A percentile compares a stretch with the other conserved stretches of the same genome.
Evolutionary conservation across 2,797 vertebrate genomes (phyloP).

Genomic region (Sebastes cheni): DNA sequence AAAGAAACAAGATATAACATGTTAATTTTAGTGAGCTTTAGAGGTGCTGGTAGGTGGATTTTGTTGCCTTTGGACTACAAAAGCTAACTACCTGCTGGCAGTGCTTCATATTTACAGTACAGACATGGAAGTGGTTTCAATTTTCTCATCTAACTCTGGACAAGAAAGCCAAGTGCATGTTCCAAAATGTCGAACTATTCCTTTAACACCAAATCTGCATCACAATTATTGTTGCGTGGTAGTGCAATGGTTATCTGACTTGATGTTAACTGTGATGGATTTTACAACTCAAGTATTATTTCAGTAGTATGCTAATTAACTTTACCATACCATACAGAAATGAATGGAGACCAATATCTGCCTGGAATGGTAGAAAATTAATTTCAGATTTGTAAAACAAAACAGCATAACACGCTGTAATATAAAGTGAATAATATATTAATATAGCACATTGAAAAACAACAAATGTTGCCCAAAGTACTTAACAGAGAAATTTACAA

Average conservation of each 20-base stretch:
- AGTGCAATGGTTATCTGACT: neutral
- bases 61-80: neutral
- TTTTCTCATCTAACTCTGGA: neutral
- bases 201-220: neutral
- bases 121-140: neutral
- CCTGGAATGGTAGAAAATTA: neutral
- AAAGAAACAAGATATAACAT: neutral
- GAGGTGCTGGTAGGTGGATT: neutral
- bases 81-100: neutral
- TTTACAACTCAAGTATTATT: neutral
- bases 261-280: neutral
- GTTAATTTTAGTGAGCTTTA: neutral
- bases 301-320: neutral
- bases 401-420: neutral
- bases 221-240: neutral
- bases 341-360: neutral
- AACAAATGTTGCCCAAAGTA: neutral
- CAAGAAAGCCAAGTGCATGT: neutral
- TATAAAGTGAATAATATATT: neutral
- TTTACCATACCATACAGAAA: neutral
- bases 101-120: too few species aligned
- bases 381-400: neutral
- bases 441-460: neutral
- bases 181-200: neutral
- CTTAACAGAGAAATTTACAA: neutral